Conservation (phyloP, 2,797 vertebrate species). For the Helicolenus hilgendorfi region DNA sequence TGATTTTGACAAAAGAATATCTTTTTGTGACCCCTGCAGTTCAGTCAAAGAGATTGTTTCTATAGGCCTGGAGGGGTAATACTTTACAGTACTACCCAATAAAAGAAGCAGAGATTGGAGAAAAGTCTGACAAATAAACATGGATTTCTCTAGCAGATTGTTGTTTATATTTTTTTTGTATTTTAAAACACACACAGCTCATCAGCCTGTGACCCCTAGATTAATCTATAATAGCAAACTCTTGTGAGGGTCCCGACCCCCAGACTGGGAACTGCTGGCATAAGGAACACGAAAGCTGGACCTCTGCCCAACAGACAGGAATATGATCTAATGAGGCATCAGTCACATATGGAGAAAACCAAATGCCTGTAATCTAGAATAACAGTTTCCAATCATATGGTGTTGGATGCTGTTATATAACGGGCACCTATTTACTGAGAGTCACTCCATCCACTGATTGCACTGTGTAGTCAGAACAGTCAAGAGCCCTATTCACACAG, state of each 20-base stretch:
- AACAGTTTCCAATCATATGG: neutral
- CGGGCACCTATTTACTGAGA: neutral
- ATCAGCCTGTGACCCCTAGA: neutral
- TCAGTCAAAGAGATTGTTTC: neutral
- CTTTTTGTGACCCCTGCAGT: neutral
- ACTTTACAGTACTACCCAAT: accelerated
- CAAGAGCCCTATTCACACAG: too few species aligned
- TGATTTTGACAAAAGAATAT: neutral
- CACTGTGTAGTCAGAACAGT: neutral
- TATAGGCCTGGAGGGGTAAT: neutral
- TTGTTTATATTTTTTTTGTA: neutral
- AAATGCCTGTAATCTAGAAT: neutral
- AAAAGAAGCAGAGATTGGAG: neutral
- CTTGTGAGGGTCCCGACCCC: neutral
- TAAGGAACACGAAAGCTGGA: neutral
- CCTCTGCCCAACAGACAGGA: neutral
- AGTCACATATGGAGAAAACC: neutral
- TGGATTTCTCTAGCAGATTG: accelerated
- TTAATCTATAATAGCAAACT: neutral
- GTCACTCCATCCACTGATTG: neutral
- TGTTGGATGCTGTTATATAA: neutral
- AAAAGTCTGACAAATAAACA: too few species aligned
- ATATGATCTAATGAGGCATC: neutral
- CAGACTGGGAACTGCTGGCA: neutral
- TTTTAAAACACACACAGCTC: neutral